Conservation (phyloP, 2,797 vertebrate species). For the Urophycis tenuis region DNA sequence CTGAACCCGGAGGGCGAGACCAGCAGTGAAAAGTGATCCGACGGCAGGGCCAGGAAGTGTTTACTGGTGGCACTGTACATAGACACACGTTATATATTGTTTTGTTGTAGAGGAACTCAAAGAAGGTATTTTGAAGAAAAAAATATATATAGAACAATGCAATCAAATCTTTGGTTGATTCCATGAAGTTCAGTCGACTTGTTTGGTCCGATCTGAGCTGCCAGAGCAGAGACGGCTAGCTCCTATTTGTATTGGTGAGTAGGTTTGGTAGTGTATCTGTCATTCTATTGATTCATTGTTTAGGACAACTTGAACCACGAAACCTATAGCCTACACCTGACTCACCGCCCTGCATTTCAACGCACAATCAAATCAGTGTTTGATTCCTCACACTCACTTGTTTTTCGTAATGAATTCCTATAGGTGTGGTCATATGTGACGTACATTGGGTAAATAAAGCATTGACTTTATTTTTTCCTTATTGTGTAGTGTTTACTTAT, state of each 20-base stretch:
- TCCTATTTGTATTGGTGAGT: conserved; percentile 47
- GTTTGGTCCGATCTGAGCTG: conserved; percentile 38
- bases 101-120: conserved; percentile 38
- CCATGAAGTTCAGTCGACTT: conserved; percentile 28
- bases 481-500: conserved; percentile 61
- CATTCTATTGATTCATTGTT: conserved; percentile 47
- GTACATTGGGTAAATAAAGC: conserved; percentile 73
- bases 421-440: conserved; percentile 68
- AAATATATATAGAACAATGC: conserved; percentile 39
- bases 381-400: conserved; percentile 48
- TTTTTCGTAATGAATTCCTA: conserved; percentile 58
- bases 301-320: conserved; percentile 37
- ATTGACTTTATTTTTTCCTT: conserved; percentile 73
- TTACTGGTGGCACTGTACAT: conserved; percentile 34
- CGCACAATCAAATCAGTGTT: conserved; percentile 51
- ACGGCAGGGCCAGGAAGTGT: conserved; percentile 69
- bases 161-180: conserved; percentile 46
- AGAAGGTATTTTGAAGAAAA: conserved; percentile 62
- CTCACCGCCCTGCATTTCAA: conserved; percentile 49
- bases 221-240: conserved; percentile 25
- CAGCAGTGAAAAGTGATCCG: conserved; percentile 62
- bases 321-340: conserved; percentile 44
- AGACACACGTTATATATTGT: conserved; percentile 34
- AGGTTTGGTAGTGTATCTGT: conserved; percentile 55
- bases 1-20: conserved; percentile 82